These are phyloP conservation scores for Ibycter americanus DNA, from an alignment of 2,797 vertebrate species.

Conservation along the genomic window DNA sequence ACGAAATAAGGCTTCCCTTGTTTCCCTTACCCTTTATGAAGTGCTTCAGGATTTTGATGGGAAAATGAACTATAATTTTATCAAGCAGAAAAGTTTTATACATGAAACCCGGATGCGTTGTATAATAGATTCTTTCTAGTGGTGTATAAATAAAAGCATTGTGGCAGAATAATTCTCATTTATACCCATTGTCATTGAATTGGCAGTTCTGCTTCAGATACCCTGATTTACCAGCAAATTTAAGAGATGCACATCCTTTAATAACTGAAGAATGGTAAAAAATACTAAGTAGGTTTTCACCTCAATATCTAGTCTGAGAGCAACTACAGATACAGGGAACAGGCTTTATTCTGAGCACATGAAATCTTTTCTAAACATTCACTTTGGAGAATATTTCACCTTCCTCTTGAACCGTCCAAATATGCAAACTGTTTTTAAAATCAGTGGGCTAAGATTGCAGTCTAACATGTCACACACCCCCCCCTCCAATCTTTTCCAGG, in stretches of 20 bases:
- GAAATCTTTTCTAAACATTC: background rate
- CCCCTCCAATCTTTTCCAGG: constrained; percentile 75
- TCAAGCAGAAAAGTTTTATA: constrained; percentile 20
- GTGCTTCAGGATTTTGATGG: constrained; percentile 51
- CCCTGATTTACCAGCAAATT: background rate
- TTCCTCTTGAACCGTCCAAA: background rate
- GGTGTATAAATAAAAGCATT: constrained; percentile 26
- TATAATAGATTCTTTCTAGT: constrained; percentile 40
- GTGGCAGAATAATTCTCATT: constrained; percentile 1
- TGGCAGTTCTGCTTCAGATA: constrained; percentile 14
- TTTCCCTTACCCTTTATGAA: constrained; percentile 49
- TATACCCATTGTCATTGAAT: background rate
- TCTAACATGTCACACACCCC: background rate
- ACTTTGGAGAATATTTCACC: background rate
- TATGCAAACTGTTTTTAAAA: background rate
- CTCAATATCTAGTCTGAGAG: background rate
- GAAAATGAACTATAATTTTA: constrained; percentile 50
- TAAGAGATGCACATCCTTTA: background rate
- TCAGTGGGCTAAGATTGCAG: background rate
- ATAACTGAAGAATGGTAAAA: background rate
- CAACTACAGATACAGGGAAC: background rate
- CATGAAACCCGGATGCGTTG: background rate
- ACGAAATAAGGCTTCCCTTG: constrained; percentile 55
- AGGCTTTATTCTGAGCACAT: background rate
- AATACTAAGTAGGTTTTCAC: background rate